phyloP scores from a whole-genome alignment of 2,797 vertebrate genomes.

The Carduelis carduelis region DNA sequence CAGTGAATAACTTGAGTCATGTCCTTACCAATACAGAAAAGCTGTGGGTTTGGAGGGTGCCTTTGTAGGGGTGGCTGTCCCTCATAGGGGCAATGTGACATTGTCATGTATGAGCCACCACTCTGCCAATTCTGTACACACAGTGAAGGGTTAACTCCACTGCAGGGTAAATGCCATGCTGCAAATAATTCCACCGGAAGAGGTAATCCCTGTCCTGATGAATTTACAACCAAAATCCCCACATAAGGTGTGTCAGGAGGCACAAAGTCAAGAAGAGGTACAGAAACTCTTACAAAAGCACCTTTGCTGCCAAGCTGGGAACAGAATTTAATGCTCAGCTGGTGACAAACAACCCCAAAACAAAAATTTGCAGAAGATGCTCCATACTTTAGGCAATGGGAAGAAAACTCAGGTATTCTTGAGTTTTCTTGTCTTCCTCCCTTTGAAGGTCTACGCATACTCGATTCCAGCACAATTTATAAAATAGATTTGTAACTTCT shows the following conservation, averaged over 20 bases:
- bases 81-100: neutral
- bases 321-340: neutral
- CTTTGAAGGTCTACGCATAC: neutral
- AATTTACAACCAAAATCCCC: neutral
- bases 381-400: neutral
- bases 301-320: neutral
- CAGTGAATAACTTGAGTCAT: accelerated
- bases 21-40: neutral
- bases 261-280: neutral
- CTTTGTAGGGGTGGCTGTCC: neutral
- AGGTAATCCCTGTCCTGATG: neutral
- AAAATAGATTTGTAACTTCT: neutral
- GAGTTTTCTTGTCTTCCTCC: neutral
- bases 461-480: neutral
- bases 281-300: neutral
- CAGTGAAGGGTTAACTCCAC: neutral
- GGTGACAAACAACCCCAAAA: neutral
- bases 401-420: neutral
- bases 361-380: neutral
- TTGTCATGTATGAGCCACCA: neutral
- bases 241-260: neutral
- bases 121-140: neutral
- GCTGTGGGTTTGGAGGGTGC: neutral
- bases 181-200: neutral
- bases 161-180: neutral